These are phyloP conservation scores for Urocynchramus pylzowi DNA, from an alignment of 2,113 vertebrate genomes.

Conservation along the genomic window DNA sequence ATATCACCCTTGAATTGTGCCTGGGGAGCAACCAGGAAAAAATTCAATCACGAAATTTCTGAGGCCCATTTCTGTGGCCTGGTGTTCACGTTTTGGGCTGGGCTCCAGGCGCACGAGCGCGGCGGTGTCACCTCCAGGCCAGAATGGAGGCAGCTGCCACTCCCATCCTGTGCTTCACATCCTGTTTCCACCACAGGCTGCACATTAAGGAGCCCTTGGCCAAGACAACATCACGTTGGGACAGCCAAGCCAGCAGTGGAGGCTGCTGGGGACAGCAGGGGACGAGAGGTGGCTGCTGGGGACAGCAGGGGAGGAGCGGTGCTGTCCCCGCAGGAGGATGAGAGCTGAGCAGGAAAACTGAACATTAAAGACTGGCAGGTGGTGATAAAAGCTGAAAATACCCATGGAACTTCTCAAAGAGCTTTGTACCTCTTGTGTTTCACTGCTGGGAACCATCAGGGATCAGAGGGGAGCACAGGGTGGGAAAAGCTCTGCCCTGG, in stretches of 20 bases:
- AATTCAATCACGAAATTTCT: too few species aligned
- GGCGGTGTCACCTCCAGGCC: not conserved
- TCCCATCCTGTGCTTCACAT: slow-evolving; percentile 66
- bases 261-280: not conserved
- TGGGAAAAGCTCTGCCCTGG: not conserved
- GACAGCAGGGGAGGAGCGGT: not conserved
- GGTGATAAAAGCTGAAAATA: not conserved
- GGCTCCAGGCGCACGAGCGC: not conserved
- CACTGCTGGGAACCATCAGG: not conserved
- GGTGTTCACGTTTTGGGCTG: not conserved
- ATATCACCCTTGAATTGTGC: not conserved
- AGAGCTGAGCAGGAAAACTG: not conserved
- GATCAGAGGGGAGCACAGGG: not conserved
- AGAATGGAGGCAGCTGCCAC: not conserved
- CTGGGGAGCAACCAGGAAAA: not conserved
- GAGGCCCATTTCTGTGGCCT: not conserved
- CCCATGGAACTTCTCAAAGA: accelerated
- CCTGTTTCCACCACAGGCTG: slow-evolving; percentile 48
- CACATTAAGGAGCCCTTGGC: not conserved
- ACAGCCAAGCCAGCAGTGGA: not conserved
- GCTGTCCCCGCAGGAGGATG: not conserved
- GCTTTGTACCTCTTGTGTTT: not conserved
- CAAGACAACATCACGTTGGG: not conserved
- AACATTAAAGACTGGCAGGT: not conserved
- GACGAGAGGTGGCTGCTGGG: not conserved